A percentile compares a stretch with the other conserved stretches of the same genome.
Conservation (phyloP, 2,797 vertebrate genomes). For the Rhyacichthys aspro region DNA sequence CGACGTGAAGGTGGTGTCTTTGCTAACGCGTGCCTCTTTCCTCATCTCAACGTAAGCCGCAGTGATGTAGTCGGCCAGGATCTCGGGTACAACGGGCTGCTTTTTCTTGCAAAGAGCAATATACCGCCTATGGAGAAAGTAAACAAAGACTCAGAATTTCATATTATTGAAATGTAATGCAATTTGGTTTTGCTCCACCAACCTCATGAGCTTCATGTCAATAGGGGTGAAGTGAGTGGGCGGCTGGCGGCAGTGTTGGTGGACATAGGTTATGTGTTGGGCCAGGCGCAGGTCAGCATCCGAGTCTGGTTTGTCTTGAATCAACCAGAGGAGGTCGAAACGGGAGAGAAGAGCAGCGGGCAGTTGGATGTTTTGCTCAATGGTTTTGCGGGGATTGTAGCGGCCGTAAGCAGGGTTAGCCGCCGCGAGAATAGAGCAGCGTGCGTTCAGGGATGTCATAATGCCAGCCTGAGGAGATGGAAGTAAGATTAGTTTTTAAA, state of each 20-base stretch:
- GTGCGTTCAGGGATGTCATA: constrained; percentile 92
- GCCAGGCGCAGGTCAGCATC: constrained; percentile 90
- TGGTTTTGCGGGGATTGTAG: constrained; percentile 87
- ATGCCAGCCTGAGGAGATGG: constrained; percentile 84
- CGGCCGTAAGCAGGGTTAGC: constrained; percentile 92
- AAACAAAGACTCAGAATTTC: too few species aligned
- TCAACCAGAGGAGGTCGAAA: constrained; percentile 94
- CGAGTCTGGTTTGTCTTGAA: constrained; percentile 89
- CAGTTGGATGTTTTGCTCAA: constrained; percentile 93
- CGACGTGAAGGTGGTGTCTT: constrained; percentile 91
- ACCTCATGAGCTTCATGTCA: constrained; percentile 92
- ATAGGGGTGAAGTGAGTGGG: constrained; percentile 88
- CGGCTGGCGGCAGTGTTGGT: constrained; percentile 91
- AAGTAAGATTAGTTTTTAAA: too few species aligned
- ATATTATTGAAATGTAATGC: not conserved
- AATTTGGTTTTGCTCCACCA: not conserved
- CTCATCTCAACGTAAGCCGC: constrained; percentile 96
- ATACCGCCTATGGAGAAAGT: constrained; percentile 81
- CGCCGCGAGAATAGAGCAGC: constrained; percentile 91
- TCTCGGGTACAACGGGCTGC: constrained; percentile 87
- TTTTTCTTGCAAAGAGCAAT: constrained; percentile 85
- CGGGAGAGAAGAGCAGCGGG: constrained; percentile 90
- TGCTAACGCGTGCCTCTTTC: constrained; percentile 90
- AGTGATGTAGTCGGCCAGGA: constrained; percentile 90
- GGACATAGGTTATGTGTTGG: constrained; percentile 94